Conservation (phyloP, 2,888 invertebrate species). For the Amblyjoppa proteus region DNA sequence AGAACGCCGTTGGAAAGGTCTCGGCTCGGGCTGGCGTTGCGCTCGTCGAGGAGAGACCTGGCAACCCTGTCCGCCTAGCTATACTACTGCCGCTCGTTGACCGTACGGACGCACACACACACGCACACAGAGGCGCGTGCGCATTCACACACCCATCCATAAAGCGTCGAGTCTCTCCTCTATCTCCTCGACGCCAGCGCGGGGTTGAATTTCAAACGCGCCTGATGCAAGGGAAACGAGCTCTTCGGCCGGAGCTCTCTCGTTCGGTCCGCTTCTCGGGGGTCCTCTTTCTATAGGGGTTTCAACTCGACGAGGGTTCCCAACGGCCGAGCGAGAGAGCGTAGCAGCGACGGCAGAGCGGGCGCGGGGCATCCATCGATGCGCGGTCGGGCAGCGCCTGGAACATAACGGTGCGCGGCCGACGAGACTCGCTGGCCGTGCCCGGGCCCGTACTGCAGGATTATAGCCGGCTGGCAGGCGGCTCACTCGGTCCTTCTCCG, state of each 20-base stretch:
- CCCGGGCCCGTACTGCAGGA: slow-evolving; percentile 75
- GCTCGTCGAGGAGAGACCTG: slow-evolving; percentile 68
- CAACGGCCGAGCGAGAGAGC: slow-evolving; percentile 60
- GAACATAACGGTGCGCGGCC: slow-evolving; percentile 81
- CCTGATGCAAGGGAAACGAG: slow-evolving; percentile 76
- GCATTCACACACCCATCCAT: slow-evolving; percentile 8
- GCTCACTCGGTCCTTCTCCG: slow-evolving; percentile 57
- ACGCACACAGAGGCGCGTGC: not conserved
- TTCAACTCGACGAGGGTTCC: slow-evolving; percentile 74
- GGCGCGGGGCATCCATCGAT: slow-evolving; percentile 63
- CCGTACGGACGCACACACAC: not conserved
- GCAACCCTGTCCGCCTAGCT: slow-evolving; percentile 76
- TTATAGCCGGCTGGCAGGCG: slow-evolving; percentile 78
- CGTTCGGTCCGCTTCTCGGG: slow-evolving; percentile 60
- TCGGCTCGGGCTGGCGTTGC: slow-evolving; percentile 17
- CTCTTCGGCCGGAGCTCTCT: slow-evolving; percentile 45
- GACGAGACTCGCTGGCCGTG: slow-evolving; percentile 75
- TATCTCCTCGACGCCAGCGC: slow-evolving; percentile 63
- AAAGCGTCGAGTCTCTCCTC: slow-evolving; percentile 39
- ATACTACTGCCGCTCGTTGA: slow-evolving; percentile 28
- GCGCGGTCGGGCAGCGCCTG: slow-evolving; percentile 67
- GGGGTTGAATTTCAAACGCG: slow-evolving; percentile 83
- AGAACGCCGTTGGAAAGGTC: slow-evolving; percentile 56
- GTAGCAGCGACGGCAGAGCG: slow-evolving; percentile 20
- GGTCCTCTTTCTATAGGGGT: slow-evolving; percentile 78